These are phyloP conservation scores for Trilocha varians DNA, from an alignment of 2,888 invertebrate species.

Conservation along the genomic window DNA sequence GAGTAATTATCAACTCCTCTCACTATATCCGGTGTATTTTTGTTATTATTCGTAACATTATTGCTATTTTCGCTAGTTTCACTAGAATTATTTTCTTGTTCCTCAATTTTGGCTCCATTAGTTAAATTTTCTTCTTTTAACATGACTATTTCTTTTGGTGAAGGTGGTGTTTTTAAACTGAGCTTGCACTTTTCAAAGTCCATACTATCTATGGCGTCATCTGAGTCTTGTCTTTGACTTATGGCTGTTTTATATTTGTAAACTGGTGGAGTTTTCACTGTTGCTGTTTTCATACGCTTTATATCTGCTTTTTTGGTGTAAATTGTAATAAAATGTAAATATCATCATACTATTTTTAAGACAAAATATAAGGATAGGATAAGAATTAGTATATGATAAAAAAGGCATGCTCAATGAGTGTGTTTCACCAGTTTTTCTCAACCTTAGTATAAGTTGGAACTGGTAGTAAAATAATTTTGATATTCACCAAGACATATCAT, in stretches of 20 bases:
- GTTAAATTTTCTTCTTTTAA: slow-evolving; percentile 20
- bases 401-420: too few relatives aligned
- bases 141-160: slow-evolving; percentile 15
- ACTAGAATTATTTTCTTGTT: slow-evolving; percentile 9
- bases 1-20: slow-evolving; percentile 41
- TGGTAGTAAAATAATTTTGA: too few relatives aligned
- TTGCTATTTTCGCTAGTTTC: slow-evolving; percentile 9
- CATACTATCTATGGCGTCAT: slow-evolving; percentile 44
- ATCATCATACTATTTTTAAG: too few relatives aligned
- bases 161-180: slow-evolving; percentile 37
- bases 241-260: slow-evolving; percentile 30
- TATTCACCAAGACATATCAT: too few relatives aligned
- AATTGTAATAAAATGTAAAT: not conserved
- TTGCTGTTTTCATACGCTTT: not conserved
- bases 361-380: too few relatives aligned
- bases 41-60: slow-evolving; percentile 11
- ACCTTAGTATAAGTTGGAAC: too few relatives aligned
- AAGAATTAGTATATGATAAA: too few relatives aligned
- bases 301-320: not conserved
- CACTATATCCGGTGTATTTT: slow-evolving; percentile 39
- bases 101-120: slow-evolving; percentile 14
- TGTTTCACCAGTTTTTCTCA: too few relatives aligned
- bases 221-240: slow-evolving; percentile 33
- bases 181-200: slow-evolving; percentile 58
- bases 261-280: slow-evolving; percentile 18